Base-by-base conservation (phyloP, 2,888 invertebrate species). In the Boloria euphrosyne region DNA sequence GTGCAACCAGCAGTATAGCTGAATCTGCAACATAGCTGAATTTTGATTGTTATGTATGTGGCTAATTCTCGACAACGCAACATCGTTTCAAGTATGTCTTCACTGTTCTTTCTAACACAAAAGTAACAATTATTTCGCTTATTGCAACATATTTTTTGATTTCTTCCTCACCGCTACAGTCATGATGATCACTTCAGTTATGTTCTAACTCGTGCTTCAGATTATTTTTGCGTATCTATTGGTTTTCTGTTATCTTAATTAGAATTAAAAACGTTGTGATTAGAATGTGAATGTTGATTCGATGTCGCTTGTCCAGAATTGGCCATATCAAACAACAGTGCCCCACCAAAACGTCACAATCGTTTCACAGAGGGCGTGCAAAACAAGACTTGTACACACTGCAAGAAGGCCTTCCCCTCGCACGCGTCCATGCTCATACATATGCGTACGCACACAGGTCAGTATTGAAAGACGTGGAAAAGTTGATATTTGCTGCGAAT, bases 361-460 rank as follows among this genome's bases (percentile, higher is more conserved):
- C 90, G 92, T 90, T 91, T 92, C 90, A 90, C 93, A 86, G 89
- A 91, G 84, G 93, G 93, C 81, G 88, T 85, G 79, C 90, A 93
- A 80, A 93, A 90, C 83, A 94, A 94, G 87, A 90, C 89, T 71
- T 96, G 96, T 86, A 85, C 93, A 76, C 93, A 94, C 69, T 96
- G 96, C 89, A 94, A 94, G 82, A 96, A 96, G 87, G 93, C 93
- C 73, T 96, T 96, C 88, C 95, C 96, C 66, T 96, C 96, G 62
- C 95, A 96, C 83, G 96, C 96, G 62, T 95, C 95, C 66, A 95
- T 96, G 95, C 92, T 96, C 68, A 95, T 96, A 77, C 96, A 96
- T 82, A 94, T 94, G 85, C 91, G 96, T 76, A 95, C 95, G 44
- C 96, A 96, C 78, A 95, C 96, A 74, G 95, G 95, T 86, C 47